phyloP scores from a whole-genome alignment of 2,113 vertebrate genomes.

The Brachypodius melanocephalos region DNA sequence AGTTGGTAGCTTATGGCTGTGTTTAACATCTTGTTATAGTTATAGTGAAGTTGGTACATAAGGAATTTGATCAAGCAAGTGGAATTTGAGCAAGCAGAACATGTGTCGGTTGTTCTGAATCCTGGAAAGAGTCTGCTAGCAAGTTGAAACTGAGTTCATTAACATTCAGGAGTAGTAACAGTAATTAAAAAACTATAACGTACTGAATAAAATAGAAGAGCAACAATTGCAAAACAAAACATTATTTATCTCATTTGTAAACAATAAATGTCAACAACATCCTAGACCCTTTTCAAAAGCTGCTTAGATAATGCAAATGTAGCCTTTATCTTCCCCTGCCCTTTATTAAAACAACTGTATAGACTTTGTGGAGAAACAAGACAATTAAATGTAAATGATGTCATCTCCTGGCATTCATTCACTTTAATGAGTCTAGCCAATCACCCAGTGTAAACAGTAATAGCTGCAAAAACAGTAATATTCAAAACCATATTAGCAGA shows the following conservation, averaged over 20 bases:
- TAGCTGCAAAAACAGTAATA: conserved; percentile 54
- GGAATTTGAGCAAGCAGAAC: background rate
- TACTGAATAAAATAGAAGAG: background rate
- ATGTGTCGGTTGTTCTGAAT: background rate
- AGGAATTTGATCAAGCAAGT: background rate
- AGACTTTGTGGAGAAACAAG: conserved; percentile 76
- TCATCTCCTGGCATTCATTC: conserved; percentile 66
- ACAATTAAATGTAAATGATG: conserved; percentile 76
- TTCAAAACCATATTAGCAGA: conserved; percentile 59
- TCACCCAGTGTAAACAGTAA: conserved; percentile 41
- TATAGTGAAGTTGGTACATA: background rate
- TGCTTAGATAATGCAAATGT: conserved; percentile 66
- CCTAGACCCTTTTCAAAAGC: conserved; percentile 18
- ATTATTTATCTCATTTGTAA: conserved; percentile 69
- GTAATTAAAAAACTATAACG: background rate
- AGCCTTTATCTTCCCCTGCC: conserved; percentile 68
- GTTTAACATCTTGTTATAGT: background rate
- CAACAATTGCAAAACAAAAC: conserved; percentile 1
- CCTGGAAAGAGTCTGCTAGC: background rate
- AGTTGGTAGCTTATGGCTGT: background rate
- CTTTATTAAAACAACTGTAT: conserved; percentile 72
- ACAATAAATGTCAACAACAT: conserved; percentile 66
- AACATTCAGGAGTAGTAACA: background rate
- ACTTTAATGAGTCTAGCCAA: conserved; percentile 63
- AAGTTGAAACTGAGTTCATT: background rate